Percentiles rank a stretch among this genome's conserved stretches.
These are phyloP conservation scores for Eulemur macaco DNA, from an alignment of 2,113 vertebrate genomes.

Conservation along the genomic window DNA sequence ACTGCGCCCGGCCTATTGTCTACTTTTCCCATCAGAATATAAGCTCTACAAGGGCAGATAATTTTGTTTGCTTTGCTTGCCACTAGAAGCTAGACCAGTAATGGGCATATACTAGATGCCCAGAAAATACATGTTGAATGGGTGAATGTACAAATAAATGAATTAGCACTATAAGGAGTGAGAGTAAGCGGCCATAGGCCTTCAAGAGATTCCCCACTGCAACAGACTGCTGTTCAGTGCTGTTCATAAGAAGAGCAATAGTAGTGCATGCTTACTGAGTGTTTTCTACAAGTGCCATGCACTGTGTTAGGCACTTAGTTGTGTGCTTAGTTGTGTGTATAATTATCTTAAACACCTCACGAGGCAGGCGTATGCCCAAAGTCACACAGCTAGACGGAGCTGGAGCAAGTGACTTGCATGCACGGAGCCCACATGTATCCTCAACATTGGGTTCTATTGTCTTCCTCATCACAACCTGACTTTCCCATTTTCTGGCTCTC, in stretches of 20 bases:
- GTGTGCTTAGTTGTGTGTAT: neutral
- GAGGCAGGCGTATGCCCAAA: neutral
- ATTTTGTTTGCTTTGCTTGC: neutral
- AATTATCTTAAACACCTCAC: neutral
- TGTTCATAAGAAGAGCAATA: neutral
- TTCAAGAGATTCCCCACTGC: neutral
- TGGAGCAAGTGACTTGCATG: neutral
- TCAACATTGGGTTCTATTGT: neutral
- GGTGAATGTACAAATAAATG: neutral
- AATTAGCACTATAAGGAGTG: too few species aligned
- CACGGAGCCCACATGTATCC: neutral
- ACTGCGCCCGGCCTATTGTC: neutral
- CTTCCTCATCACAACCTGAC: neutral
- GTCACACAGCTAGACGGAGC: neutral
- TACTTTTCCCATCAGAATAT: neutral
- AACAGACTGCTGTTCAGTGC: neutral
- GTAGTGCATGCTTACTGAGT: too few species aligned
- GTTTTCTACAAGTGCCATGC: neutral
- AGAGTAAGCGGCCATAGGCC: neutral
- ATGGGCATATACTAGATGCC: neutral
- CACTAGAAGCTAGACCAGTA: neutral
- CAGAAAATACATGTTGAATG: neutral
- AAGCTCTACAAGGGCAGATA: neutral
- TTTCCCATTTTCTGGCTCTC: neutral
- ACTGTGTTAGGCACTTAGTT: neutral